Base-by-base conservation (phyloP, 2,113 vertebrate genomes). In the Lasiurus borealis region DNA sequence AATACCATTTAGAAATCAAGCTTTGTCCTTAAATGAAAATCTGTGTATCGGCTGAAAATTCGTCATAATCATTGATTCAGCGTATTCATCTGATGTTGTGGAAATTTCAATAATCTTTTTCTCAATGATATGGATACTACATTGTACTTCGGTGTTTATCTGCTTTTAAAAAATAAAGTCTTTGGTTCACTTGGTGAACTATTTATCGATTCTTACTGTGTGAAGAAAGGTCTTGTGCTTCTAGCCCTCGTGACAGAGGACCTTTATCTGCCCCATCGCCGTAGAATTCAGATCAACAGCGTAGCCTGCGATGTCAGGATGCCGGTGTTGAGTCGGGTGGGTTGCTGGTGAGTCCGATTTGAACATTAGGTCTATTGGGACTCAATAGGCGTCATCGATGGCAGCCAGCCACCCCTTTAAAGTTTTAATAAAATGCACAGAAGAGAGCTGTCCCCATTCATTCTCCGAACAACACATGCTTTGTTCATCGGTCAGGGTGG, bases 131-230 rank as follows among this genome's bases (percentile, higher is more conserved):
- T 76, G 68, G 76, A 84, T 80, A 40, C 59, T 44, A 81, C 81
- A 34, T 52, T 66, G 16, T 80, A 48, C 93, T 93, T 94, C 85
- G 87, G 46, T 96, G 77, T 96, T 96, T 88, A 54, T 21, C 94
- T 96, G 76, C 93, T 96, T 95, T 95, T 76, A 50, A 91, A 72
- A 94, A 96, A 97, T 94, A 94, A 95, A 96, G 71, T 57, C 80
- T 94, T 90, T 69, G 71, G 85, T 87, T 97, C 77, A 77, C 16
- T 87, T 7, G 19, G 88, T 89, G 88, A 94, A 52, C 91, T 86
- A 46, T 89, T 95, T 83, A 77, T 94, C 93, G 89, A 1, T 96
- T 77, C 57, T 62, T 91, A 27, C 40, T 5, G 29, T n/a, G 71
- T 91, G 78, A 86, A 94, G 85, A 91, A 82, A 95, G 50, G 34